A percentile compares a stretch with the other conserved stretches of the same genome.
phyloP scores from a whole-genome alignment of 2,888 invertebrate species.

The Cryptus armator region DNA sequence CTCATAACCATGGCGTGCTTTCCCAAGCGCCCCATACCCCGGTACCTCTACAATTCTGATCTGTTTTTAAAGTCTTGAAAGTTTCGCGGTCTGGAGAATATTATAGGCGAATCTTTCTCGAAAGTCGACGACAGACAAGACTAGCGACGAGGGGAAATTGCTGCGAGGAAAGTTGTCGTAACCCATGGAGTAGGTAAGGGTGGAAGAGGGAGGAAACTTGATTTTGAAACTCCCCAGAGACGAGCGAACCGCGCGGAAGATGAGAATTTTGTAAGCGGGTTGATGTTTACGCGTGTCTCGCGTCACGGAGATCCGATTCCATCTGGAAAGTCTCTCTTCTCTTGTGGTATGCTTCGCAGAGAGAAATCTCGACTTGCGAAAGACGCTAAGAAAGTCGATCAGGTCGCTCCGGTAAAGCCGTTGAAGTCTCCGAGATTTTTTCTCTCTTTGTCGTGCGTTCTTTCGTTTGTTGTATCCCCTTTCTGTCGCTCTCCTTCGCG shows the following conservation, averaged over 20 bases:
- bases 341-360: conserved; percentile 5
- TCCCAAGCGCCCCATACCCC: neutral
- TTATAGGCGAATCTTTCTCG: conserved; percentile 27
- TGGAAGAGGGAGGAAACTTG: conserved; percentile 17
- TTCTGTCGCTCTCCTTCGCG: conserved; percentile 7
- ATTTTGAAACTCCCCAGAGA: conserved; percentile 20
- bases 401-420: neutral
- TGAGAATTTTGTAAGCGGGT: neutral
- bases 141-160: conserved; percentile 24
- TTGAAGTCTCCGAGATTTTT: conserved; percentile 49
- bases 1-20: neutral
- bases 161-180: conserved; percentile 11
- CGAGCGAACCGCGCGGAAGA: neutral
- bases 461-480: conserved; percentile 34
- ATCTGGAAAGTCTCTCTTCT: conserved; percentile 44
- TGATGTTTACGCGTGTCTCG: conserved; percentile 51
- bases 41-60: neutral
- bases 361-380: conserved; percentile 44
- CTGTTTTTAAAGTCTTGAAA: neutral
- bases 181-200: neutral
- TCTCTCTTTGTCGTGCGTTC: conserved; percentile 34
- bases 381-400: conserved; percentile 26
- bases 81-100: neutral
- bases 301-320: conserved; percentile 40
- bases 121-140: neutral